Base-by-base conservation (phyloP, 2,888 invertebrate genomes). In the Ophion obscuratus region DNA sequence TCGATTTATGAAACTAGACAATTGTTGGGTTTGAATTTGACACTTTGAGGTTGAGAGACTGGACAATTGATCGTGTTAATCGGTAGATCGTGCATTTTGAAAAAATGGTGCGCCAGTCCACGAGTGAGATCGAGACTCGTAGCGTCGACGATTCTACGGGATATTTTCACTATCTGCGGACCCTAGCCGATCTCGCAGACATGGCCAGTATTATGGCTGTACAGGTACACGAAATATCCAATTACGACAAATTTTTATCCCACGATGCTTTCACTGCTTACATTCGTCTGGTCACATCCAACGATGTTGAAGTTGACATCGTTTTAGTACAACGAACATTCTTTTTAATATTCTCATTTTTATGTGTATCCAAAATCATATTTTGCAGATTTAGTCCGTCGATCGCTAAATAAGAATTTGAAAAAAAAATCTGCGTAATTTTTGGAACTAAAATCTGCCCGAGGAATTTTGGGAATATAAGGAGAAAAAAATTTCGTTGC, bases 161-260 rank as follows among this genome's bases (percentile, higher is more conserved):
- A 84, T 90, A 91, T 83, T 89, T 91, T 70, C 90, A 88, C 83
- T 91, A 92, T 85, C 86, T 92, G 74, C 89, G 88, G 87, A 91
- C 92, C 24, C 87, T 92, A 71, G 92, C 92, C 71, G 92, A 92
- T 81, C 88, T 92, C 67, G 90, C 92, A 5, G 92, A 92, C 79
- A 89, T 92, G 89, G 92, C 92, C 44, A 92, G 92, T 84, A 92
- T 92, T 74, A 87, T 92, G 87, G 92, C 92, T 14, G 88, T 92
- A 68, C 92, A 92, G 92, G 92, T 92, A 92, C 73, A 77, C 17
- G 17, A 27, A 11, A 47, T 67, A n/a, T 67, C 14, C 17, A 40
- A 68, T 31, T n/a, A 0, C 14, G 10, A 47, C 3, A 47, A 10
- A 14, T 47, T 40, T 40, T 7, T 9, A 40, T 40, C 40, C 5